Evolutionary conservation across 2,888 invertebrate genomes (phyloP).

Genomic region (Andrena praecox): DNA sequence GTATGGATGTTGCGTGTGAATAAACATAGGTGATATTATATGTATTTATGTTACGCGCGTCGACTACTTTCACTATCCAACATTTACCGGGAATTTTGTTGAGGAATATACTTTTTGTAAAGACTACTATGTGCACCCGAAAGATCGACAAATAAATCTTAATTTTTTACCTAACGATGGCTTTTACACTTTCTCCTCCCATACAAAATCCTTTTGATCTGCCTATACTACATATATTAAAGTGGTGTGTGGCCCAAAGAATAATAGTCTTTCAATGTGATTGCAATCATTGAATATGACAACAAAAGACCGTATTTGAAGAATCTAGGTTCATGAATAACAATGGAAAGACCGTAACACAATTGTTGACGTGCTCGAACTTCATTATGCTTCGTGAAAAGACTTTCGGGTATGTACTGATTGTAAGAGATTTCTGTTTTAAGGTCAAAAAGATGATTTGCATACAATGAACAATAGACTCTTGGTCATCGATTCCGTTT

Average conservation of each 20-base stretch:
- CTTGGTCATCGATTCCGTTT: slow-evolving; percentile 10
- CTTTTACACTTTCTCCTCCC: background rate
- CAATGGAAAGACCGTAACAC: slow-evolving; percentile 14
- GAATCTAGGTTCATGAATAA: slow-evolving; percentile 7
- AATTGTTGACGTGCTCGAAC: slow-evolving; percentile 25
- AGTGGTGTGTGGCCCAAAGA: background rate
- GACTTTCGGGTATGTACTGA: slow-evolving; percentile 27
- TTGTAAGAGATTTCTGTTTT: slow-evolving; percentile 22
- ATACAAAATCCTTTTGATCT: background rate
- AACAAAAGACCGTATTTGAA: slow-evolving; percentile 24
- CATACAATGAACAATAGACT: slow-evolving; percentile 59
- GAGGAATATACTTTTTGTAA: background rate
- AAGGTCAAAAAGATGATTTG: slow-evolving; percentile 28
- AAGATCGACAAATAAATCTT: slow-evolving; percentile 27
- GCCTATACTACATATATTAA: background rate
- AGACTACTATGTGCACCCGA: background rate
- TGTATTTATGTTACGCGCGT: slow-evolving; percentile 29
- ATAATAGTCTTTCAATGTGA: no score
- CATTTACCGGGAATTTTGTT: background rate
- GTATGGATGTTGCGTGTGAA: background rate
- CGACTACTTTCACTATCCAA: background rate
- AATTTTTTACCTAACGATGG: slow-evolving; percentile 10
- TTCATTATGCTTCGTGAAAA: slow-evolving; percentile 31
- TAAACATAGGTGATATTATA: slow-evolving; percentile 27
- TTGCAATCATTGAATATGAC: background rate